Conservation (phyloP, 2,113 vertebrate species). For the Clarias gariepinus region DNA sequence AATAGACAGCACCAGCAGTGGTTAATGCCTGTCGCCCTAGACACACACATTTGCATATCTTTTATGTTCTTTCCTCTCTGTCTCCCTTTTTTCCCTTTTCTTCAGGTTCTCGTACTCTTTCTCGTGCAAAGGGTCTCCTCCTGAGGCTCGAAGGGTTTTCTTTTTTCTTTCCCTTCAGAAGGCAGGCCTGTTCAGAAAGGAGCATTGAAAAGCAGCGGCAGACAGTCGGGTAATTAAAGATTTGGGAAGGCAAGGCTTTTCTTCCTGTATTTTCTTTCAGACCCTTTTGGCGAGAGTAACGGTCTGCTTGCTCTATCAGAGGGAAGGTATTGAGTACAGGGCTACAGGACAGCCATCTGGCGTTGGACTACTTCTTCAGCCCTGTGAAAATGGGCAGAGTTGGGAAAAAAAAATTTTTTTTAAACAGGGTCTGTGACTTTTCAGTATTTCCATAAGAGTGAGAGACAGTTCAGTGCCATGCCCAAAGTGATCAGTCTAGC, state of each 20-base stretch:
- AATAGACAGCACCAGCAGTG: constrained; percentile 73
- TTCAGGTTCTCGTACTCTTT: constrained; percentile 53
- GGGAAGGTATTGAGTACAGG: constrained; percentile 61
- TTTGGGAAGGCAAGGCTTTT: constrained; percentile 63
- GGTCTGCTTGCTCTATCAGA: constrained; percentile 66
- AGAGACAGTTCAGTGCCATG: constrained; percentile 37
- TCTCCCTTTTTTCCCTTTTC: constrained; percentile 28
- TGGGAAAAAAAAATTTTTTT: neutral
- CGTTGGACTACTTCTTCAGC: constrained; percentile 56
- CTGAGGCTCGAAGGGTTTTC: constrained; percentile 65
- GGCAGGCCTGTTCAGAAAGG: constrained; percentile 61
- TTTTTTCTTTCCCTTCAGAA: constrained; percentile 53
- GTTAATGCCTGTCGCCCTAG: constrained; percentile 70
- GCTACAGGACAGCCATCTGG: constrained; percentile 70
- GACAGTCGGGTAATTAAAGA: constrained; percentile 74
- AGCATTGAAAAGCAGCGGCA: constrained; percentile 63
- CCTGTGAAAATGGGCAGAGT: constrained; percentile 51
- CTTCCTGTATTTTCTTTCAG: constrained; percentile 57
- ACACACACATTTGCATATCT: constrained; percentile 76
- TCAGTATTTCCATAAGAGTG: constrained; percentile 50
- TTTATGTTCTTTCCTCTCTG: constrained; percentile 58
- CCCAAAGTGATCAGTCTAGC: neutral
- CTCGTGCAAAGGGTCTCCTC: constrained; percentile 59
- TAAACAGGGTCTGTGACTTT: constrained; percentile 43
- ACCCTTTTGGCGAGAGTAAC: constrained; percentile 65